phyloP scores from a whole-genome alignment of 1,140 invertebrate genomes.

The Tribolium madens region DNA sequence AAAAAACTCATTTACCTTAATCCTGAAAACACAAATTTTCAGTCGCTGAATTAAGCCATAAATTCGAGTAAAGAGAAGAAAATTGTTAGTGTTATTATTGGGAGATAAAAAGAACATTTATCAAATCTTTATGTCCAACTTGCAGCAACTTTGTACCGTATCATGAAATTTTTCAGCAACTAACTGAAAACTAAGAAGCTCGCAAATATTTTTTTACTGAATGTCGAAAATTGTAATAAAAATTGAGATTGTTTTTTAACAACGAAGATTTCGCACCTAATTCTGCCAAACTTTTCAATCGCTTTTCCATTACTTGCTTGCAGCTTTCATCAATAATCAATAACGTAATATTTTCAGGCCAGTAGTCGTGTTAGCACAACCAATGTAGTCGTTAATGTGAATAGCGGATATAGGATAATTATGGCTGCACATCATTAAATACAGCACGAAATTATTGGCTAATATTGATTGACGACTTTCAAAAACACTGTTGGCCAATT shows the following conservation, averaged over 20 bases:
- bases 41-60: too few species aligned
- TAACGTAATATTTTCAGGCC: constrained; percentile 34
- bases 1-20: too few species aligned
- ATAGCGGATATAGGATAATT: constrained; percentile 11
- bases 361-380: constrained; percentile 11
- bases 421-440: constrained; percentile 30
- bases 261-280: constrained; percentile 20
- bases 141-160: not conserved
- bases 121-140: not conserved
- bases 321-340: constrained; percentile 23
- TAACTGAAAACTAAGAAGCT: too few species aligned
- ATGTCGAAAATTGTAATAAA: constrained; percentile 14
- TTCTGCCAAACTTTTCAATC: constrained; percentile 26
- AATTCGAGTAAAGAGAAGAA: too few species aligned
- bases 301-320: constrained; percentile 24
- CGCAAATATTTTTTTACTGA: too few species aligned
- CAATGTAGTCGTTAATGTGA: constrained; percentile 20
- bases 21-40: too few species aligned
- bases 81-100: too few species aligned
- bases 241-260: constrained; percentile 9
- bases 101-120: not conserved
- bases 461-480: constrained; percentile 5
- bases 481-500: too few species aligned
- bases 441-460: constrained; percentile 1
- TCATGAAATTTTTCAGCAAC: not conserved